Base-by-base conservation (phyloP, 1,140 invertebrate genomes). In the Drosophila sp. region DNA sequence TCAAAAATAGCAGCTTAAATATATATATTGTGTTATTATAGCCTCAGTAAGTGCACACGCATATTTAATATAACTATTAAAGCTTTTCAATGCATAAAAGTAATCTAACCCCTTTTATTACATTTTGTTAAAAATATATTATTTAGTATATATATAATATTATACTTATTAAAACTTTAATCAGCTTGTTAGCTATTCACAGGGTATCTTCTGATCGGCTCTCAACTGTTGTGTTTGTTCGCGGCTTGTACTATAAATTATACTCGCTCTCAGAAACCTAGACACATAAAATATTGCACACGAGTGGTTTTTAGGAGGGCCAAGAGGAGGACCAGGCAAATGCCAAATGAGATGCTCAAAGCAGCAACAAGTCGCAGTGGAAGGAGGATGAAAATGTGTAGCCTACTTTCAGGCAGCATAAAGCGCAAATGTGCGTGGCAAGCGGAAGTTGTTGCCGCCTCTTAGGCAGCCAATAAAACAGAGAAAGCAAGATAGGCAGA, bases 241-340 rank as follows among this genome's bases (percentile, higher is more conserved):
- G 18, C 27, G 14, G 9, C 40, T 79, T 40, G 21, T 36, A 72
- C 58, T 45, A 84, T 83, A 83, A 82, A 79, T 82, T 82, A 82
- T 72, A 46, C 66, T 56, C 58, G 11, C 43, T 48, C 57, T 63
- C 45, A 58, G 58, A 48, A 41, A 18, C 48, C 21, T 50, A 63
- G 76, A 58, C 65, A 70, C 76, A 83, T 84, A 77, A 84, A 84
- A 84, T 80, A 84, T 80, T 70, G 54, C 74, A 80, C 72, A 77
- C 80, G 80, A 77, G 63, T 77, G 64, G 67, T 64, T 84, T 76
- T 80, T 66, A 66, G 51, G 61, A 66, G 53, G 13, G 8, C 32
- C 5, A 7, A 13, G 14, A 21, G 21, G 50, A 13, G 2, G 36
- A 27, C 27, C 34, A 40, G 34, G 11, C 7, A 46, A 50, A 25